Base-by-base conservation (phyloP, 2,113 vertebrate species). In the Mionectes macconnelli region DNA sequence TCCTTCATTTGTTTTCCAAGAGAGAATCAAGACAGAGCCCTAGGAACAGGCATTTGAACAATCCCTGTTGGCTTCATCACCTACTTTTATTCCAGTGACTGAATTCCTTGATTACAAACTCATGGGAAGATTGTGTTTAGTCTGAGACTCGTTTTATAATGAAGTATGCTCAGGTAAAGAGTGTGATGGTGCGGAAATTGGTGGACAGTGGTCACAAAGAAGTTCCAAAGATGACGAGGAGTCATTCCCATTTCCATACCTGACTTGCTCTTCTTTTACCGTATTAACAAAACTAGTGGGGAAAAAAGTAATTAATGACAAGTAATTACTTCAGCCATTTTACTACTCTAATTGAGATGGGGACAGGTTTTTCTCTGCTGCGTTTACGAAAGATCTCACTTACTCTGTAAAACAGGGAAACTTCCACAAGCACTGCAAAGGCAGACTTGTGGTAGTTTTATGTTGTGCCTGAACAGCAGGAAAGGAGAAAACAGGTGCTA, bases 401-500 rank as follows among this genome's bases (percentile, higher is more conserved):
- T 73, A 3, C 11, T 50, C 35, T 10, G 7, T 15, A 3, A 13
- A 63, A 44, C 7, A 30, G 21, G 47, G 72, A 85, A 80, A 47
- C 20, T 7, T 83, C 69, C 56, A 37, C 79, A 75, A 82, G 60
- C 14, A 9, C 57, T 14, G 47, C 33, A 21, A 33, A 92, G 25
- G 35, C 47, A 52, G 69, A 89, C 30, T 42, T 67, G 70, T 56
- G 72, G 42, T 85, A 4, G 72, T 59, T 87, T 40, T 80, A 52
- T 82, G 69, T 90, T 92, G 80, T 83, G 45, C 50, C 96, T 83
- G 89, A 97, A 93, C 96, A 97, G 96, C 92, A 74, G 95, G 95
- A 91, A 93, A 64, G 89, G 44, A 82, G 87, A 93, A 97, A 97
- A 89, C 97, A 97, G 97, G 96, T 97, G 97, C 93, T 91, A 92